These are phyloP conservation scores for Gobius niger DNA, from an alignment of 2,113 vertebrate species.

Conservation along the genomic window DNA sequence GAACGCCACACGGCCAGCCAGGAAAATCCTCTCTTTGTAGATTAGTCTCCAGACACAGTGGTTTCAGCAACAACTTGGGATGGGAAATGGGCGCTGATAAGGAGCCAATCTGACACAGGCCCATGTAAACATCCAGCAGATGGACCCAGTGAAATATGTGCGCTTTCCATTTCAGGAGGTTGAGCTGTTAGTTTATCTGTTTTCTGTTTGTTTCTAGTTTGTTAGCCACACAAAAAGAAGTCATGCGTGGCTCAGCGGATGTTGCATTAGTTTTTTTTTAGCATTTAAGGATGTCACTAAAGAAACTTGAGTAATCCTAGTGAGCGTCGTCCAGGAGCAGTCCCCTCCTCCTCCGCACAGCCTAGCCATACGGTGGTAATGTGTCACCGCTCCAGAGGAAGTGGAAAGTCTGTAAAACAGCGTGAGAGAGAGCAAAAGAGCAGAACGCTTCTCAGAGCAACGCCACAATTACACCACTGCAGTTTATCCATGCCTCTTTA, in stretches of 20 bases:
- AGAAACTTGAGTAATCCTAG: background rate
- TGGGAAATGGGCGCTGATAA: constrained; percentile 65
- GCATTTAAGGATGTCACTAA: background rate
- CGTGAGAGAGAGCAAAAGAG: constrained; percentile 61
- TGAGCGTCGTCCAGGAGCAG: background rate
- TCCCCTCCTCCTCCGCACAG: constrained; percentile 18
- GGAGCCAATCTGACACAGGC: background rate
- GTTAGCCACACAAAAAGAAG: too few species aligned
- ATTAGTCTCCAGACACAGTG: constrained; percentile 40
- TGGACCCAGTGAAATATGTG: background rate
- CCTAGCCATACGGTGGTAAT: constrained; percentile 15
- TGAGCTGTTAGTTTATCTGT: background rate
- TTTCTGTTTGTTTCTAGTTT: too few species aligned
- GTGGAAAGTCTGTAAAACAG: constrained; percentile 66
- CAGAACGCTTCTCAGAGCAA: constrained; percentile 58
- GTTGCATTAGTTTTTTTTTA: too few species aligned
- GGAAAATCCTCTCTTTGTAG: constrained; percentile 64
- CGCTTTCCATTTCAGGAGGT: background rate
- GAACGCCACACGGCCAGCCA: constrained; percentile 50
- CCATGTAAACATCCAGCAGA: background rate
- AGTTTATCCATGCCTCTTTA: constrained; percentile 4
- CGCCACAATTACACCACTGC: constrained; percentile 9
- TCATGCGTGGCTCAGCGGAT: too few species aligned
- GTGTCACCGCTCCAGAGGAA: constrained; percentile 60
- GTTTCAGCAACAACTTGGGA: constrained; percentile 31